These are phyloP conservation scores for Megalops cyprinoides DNA, from an alignment of 2,797 vertebrate species.

Conservation along the genomic window DNA sequence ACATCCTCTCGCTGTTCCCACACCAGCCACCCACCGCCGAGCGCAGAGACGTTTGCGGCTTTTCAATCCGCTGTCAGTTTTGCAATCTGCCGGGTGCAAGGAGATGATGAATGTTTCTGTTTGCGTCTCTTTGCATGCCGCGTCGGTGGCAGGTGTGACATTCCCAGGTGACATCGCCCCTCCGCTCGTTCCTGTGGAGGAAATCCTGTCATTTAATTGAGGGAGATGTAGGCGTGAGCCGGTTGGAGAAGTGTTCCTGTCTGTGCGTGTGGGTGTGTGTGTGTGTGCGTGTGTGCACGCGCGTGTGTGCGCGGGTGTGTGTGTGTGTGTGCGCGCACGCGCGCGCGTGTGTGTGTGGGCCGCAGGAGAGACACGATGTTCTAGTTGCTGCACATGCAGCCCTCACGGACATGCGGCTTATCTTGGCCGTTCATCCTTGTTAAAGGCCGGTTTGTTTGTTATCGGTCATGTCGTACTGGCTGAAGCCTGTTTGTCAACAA, in stretches of 20 bases:
- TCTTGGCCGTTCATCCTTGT: not conserved
- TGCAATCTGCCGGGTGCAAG: conserved; percentile 32
- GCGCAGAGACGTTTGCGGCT: no score
- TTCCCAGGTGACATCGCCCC: not conserved
- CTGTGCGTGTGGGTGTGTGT: no score
- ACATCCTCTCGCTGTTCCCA: no score
- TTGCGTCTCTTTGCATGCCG: not conserved
- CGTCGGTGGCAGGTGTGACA: not conserved
- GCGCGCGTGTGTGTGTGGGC: no score
- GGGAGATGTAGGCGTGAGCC: not conserved
- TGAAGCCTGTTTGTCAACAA: not conserved
- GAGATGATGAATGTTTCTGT: not conserved
- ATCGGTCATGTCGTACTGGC: not conserved
- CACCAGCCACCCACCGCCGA: no score
- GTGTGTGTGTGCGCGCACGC: no score
- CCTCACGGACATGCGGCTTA: not conserved
- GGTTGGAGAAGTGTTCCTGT: not conserved
- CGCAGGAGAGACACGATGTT: not conserved
- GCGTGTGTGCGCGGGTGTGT: no score
- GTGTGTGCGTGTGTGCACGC: no score
- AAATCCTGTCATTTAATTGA: not conserved
- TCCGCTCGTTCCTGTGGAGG: not conserved
- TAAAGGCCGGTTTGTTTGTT: no score
- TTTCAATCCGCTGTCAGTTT: not conserved
- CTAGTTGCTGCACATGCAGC: not conserved